Evolutionary conservation across 2,797 vertebrate genomes (phyloP), one percentile per base, ranked within the genome.

Genomic region (Choloepus didactylus): DNA sequence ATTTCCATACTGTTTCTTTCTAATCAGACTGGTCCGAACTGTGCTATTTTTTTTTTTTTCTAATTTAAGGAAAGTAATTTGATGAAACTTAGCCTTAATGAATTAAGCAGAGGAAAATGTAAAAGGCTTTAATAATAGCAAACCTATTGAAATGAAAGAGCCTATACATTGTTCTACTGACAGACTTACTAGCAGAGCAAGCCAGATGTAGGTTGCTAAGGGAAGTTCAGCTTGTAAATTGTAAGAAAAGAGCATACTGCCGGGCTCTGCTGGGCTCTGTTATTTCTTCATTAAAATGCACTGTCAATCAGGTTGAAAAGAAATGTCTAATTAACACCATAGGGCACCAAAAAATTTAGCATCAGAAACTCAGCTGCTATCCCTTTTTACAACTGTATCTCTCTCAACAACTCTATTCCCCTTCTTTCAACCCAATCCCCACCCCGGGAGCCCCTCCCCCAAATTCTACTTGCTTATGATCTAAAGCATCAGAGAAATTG

Each of bases 321-420:
- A 97, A 97, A 96, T 93, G 94, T 96, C 84, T 97, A 96, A 96
- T 96, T 96, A 96, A 94, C 91, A 91, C 94, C 84, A 91, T 85
- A 95, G 94, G 87, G 69, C 73, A 96, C 84, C 97, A 70, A 91
- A 93, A 97, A 97, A 77, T 89, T 59, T 85, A 91, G 88, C 69
- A 35, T 94, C 81, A 91, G 89, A 95, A 91, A 95, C 72, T 96
- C 92, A 92, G 88, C 87, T 85, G 75, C 95, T 69, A 31, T 86
- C 83, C 86, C 86, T 76, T 67, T 92, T 93, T 81, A 95, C 85
- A 93, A 87, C 94, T 95, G 66, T 93, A 84, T 95, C 94, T 96
- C 62, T 90, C 93, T 62, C 31, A 95, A 83, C 60, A 96, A 31
- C 62, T 77, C 80, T 5, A 5, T 38, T 27, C 41, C 70, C 46